These are phyloP conservation scores for Zeuzera pyrina DNA, from an alignment of 2,888 invertebrate genomes.

Conservation along the genomic window DNA sequence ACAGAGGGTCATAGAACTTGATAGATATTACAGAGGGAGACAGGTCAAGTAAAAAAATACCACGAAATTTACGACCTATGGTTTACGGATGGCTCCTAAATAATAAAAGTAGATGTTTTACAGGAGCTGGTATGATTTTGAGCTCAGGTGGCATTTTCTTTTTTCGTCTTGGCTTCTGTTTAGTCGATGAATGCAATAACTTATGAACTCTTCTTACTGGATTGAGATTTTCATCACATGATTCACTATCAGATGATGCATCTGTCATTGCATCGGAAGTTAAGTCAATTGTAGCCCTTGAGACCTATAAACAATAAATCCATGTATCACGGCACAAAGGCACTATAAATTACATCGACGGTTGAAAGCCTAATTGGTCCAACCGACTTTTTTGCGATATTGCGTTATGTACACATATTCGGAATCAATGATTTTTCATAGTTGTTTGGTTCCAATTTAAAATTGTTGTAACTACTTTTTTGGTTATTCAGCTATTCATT, in stretches of 20 bases:
- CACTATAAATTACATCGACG: too few species aligned
- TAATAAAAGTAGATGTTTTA: conserved; percentile 19
- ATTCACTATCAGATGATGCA: conserved; percentile 75
- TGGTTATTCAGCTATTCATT: too few species aligned
- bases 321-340: not conserved
- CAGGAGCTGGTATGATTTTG: conserved; percentile 60
- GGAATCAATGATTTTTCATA: too few species aligned
- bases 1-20: too few species aligned
- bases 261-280: conserved; percentile 80
- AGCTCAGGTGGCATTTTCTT: conserved; percentile 71
- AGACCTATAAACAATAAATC: conserved; percentile 46
- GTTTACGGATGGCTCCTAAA: not conserved
- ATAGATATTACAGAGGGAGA: too few species aligned
- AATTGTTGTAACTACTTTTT: too few species aligned
- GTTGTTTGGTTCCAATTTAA: too few species aligned
- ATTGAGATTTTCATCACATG: conserved; percentile 56
- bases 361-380: too few species aligned
- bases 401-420: too few species aligned
- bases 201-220: conserved; percentile 58
- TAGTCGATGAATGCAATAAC: conserved; percentile 43
- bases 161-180: conserved; percentile 52
- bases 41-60: too few species aligned
- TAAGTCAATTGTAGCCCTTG: conserved; percentile 71
- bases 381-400: too few species aligned
- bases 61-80: too few species aligned